These are phyloP conservation scores for Hyposmocoma kahamanoa DNA, from an alignment of 1,140 invertebrate genomes.

Conservation along the genomic window DNA sequence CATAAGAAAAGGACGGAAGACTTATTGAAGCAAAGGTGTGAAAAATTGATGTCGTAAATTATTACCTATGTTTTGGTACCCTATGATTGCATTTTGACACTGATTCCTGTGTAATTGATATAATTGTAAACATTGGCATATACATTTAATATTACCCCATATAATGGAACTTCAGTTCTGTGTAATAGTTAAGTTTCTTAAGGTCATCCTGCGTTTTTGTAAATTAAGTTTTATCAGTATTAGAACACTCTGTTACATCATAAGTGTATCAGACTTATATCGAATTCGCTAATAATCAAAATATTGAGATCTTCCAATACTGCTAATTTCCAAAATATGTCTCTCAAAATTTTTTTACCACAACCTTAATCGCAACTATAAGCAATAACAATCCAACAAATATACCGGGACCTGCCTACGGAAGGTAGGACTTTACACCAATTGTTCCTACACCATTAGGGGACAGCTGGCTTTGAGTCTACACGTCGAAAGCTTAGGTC, in stretches of 20 bases:
- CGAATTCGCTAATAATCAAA: constrained; percentile 51
- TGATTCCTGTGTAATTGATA: constrained; percentile 46
- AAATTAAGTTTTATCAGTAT: constrained; percentile 10
- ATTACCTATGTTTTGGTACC: constrained; percentile 55
- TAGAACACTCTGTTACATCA: constrained; percentile 18
- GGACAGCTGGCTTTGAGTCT: too few species aligned
- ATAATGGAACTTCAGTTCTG: constrained; percentile 39
- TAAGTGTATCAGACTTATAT: constrained; percentile 40
- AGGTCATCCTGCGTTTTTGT: background rate
- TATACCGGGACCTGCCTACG: too few species aligned
- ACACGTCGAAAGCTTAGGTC: constrained; percentile 31
- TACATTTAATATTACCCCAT: constrained; percentile 31
- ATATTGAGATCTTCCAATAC: constrained; percentile 53
- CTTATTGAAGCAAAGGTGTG: constrained; percentile 53
- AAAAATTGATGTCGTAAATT: constrained; percentile 33
- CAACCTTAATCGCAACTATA: constrained; percentile 63
- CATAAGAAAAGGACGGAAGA: constrained; percentile 58
- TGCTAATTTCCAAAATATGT: constrained; percentile 63
- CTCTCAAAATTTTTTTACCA: constrained; percentile 66
- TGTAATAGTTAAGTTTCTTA: constrained; percentile 8
- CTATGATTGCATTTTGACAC: constrained; percentile 70
- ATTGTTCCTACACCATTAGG: too few species aligned
- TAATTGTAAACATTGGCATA: constrained; percentile 42
- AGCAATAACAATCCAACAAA: constrained; percentile 61
- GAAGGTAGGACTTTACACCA: too few species aligned